Evolutionary conservation across 2,113 vertebrate genomes (phyloP), one percentile per base, ranked within the genome.

Genomic region (Prionailurus bengalensis): DNA sequence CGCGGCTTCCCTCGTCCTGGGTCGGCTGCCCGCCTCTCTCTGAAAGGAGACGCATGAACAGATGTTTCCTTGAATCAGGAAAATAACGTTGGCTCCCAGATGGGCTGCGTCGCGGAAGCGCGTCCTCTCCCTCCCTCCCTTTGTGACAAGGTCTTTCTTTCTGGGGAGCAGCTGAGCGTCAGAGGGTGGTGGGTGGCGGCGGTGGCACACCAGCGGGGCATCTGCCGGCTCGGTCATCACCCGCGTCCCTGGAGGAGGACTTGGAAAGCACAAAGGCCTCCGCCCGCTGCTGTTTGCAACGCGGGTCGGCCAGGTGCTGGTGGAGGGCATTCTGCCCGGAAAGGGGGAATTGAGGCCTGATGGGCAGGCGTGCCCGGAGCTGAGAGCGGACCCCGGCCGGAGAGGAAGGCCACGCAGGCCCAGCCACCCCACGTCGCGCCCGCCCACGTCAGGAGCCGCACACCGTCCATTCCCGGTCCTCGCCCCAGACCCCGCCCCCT

Each of bases 111-210:
- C 42, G 4, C 4, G 23, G 58, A 93, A 86, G 55, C 45, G 14
- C 55, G 16, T 94, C 65, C 73, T 58, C 89, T 33, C 87, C 84
- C 66, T 65, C 36, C 65, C 80, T 63, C 94, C 55, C 89, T 94
- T 89, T 87, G 89, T 93, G 92, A 94, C 87, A 92, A 95, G 68
- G 82, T 70, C 79, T 97, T 91, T 96, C 88, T 94, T 88, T 97
- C 93, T 81, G 95, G 96, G 73, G 81, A 95, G 81, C 96, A 86
- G 92, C 93, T 94, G 79, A 93, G 87, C 53, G 7, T 79, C 88
- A 48, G 95, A 96, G 86, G 74, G 53, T 65, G 29, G 92, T 1
- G 4, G 74, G 84, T 16, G 31, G 80, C 63, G 61, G 84, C 36
- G 36, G 61, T 19, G 48, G 93, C 93, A 82, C 66, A 82, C 66